Base-by-base conservation (phyloP, 2,113 vertebrate species). In the Grallaria varia region DNA sequence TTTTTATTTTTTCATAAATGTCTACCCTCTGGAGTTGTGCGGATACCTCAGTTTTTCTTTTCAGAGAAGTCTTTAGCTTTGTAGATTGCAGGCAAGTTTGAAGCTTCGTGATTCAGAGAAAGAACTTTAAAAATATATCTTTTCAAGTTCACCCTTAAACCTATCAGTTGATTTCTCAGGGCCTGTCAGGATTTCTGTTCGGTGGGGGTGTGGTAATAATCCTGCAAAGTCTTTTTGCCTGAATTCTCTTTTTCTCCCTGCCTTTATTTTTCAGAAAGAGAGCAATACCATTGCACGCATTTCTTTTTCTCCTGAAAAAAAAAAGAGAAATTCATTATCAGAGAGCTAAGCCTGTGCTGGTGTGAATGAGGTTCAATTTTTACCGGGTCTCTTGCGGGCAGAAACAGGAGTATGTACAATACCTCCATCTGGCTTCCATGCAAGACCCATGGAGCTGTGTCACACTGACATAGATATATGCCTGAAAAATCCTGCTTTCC, bases 221-320 rank as follows among this genome's bases (percentile, higher is more conserved):
- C 42, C 30, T 62, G 44, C 40, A 87, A 83, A n/a, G 27, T 37
- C 21, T 79, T 87, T 64, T 56, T 52, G 33, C 55, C 21, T 35
- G 37, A 84, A 49, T 81, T 69, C 31, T 56, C 33, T 73, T 87
- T 91, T 77, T 60, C 37, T 60, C 33, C 23, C 45, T 33, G 44
- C 3, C 2, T 84, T 87, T 95, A 87, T 83, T 89, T 89, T 91
- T 84, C 81, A 60, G 47, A 77, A 31, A 33, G 42, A 87, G 42
- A 58, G 52, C 31, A 89, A 74, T n/a, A 67, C 25, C 1, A 0
- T 76, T 67, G 27, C 72, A 79, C 44, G 27, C 20, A 33, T 94
- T 72, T 79, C 42, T 64, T 50, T 86, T 35, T 30, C 35, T 80
- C 14, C 56, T 72, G 17, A 27, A 50, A 22, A 52, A 77, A 62